Conservation (phyloP, 2,797 vertebrate genomes). For the Tamandua tetradactyla region DNA sequence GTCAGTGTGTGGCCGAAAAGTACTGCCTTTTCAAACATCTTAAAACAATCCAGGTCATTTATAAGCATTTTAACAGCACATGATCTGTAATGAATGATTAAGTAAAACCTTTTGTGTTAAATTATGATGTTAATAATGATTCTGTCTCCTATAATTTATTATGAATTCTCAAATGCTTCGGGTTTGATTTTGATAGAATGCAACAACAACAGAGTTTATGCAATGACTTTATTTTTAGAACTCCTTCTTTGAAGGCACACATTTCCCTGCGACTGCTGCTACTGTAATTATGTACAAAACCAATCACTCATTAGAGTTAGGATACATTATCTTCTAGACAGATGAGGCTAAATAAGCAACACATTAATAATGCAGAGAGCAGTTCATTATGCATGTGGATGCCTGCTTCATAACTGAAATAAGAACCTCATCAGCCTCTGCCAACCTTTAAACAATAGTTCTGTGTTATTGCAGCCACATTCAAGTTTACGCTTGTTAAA, state of each 20-base stretch:
- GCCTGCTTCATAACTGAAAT: constrained; percentile 93
- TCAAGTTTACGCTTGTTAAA: constrained; percentile 99
- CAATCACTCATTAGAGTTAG: constrained; percentile 98
- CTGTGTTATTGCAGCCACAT: constrained; percentile 95
- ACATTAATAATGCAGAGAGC: constrained; percentile 99
- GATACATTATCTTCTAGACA: constrained; percentile 99
- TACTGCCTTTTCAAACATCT: constrained; percentile 55
- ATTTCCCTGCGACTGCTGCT: constrained; percentile 95
- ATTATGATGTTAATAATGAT: constrained; percentile 91
- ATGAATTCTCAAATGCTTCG: constrained; percentile 81
- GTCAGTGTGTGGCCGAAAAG: constrained; percentile 13
- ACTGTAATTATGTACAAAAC: constrained; percentile 98
- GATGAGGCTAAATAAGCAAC: constrained; percentile 99
- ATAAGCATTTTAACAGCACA: constrained; percentile 84
- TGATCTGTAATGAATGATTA: constrained; percentile 90
- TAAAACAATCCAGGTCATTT: constrained; percentile 80
- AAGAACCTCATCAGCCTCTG: constrained; percentile 99
- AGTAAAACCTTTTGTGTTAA: constrained; percentile 90
- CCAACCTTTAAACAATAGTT: constrained; percentile 98
- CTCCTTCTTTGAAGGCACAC: constrained; percentile 87
- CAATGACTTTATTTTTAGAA: constrained; percentile 89
- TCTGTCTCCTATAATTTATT: constrained; percentile 88
- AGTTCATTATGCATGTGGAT: constrained; percentile 99
- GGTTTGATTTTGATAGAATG: constrained; percentile 88
- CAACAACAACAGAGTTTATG: constrained; percentile 82